Evolutionary conservation across 2,888 invertebrate species (phyloP), one percentile per base, ranked within the genome.

Genomic region (Pelosia muscerda): DNA sequence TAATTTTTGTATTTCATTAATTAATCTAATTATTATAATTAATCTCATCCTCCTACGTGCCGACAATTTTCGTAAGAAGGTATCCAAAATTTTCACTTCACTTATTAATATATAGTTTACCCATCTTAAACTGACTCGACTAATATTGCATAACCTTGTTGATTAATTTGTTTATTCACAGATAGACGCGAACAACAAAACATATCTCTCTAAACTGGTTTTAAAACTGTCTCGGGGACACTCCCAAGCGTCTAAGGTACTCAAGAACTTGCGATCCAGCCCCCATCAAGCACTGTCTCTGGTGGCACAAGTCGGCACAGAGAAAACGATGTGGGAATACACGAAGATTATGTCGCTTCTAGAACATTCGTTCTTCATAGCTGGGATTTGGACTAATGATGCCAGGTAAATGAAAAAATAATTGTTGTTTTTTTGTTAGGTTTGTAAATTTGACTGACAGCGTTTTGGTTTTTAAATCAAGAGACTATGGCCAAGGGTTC

Each of bases 101-200:
- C n/a, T n/a, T n/a, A n/a, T n/a, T n/a, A n/a, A n/a, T n/a, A n/a
- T n/a, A n/a, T n/a, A n/a, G n/a, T n/a, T n/a, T n/a, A 28, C 28
- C 28, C 28, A 28, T 28, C 28, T 8, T 28, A 28, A 28, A 28
- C 28, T 28, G 28, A 28, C 11, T 6, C 3, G 2, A 15, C 55
- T 15, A 58, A 0, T 1, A n/a, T 0, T 59, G 3, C 2, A 19
- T 15, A 4, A n/a, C 8, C 25, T 25, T 60, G n/a, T 10, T 22
- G 25, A 25, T 2, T 19, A 2, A 11, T 59, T 31, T n/a, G n/a
- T n/a, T n/a, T n/a, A 2, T 56, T 86, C 84, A 38, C 88, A 95
- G 95, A 95, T 95, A 63, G 95, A 95, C 61, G 93, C 94, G 0
- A 94, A 92, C 85, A 95, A 95, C 81, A 95, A 94, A 56, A 93